Evolutionary conservation across 2,888 invertebrate genomes (phyloP).

Genomic region (Ryuthela nishihirai): DNA sequence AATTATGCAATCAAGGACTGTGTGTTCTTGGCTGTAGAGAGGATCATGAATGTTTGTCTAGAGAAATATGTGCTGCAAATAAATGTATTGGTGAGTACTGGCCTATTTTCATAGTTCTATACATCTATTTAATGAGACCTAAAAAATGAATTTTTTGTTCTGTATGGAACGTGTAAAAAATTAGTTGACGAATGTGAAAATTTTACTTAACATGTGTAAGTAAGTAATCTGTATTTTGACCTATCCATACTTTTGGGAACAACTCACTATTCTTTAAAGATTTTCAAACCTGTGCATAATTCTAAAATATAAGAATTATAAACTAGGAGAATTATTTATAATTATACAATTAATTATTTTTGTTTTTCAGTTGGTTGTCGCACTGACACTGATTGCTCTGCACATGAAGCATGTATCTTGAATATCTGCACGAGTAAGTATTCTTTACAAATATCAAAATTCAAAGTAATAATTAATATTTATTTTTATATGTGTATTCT

Average conservation of each 20-base stretch:
- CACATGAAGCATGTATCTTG: conserved; percentile 64
- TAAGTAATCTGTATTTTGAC: too few species aligned
- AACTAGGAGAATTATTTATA: too few species aligned
- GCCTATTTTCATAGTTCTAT: too few species aligned
- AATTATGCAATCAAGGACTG: conserved; percentile 41
- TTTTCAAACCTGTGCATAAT: too few species aligned
- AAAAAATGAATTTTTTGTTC: neutral
- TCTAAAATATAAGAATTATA: too few species aligned
- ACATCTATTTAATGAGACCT: neutral
- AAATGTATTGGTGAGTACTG: conserved; percentile 62
- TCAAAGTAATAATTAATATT: neutral
- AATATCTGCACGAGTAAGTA: conserved; percentile 65
- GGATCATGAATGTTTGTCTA: conserved; percentile 76
- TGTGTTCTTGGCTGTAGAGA: conserved; percentile 71
- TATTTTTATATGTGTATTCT: too few species aligned
- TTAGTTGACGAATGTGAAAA: too few species aligned
- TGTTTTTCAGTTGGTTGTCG: conserved; percentile 61
- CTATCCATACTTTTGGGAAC: too few species aligned
- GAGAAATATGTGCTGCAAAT: conserved; percentile 75
- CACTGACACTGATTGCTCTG: conserved; percentile 67
- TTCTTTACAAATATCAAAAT: neutral
- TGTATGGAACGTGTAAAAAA: too few species aligned
- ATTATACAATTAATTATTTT: too few species aligned
- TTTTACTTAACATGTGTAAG: too few species aligned
- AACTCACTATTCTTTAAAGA: too few species aligned